Conservation (phyloP, 2,797 vertebrate genomes). For the Taeniopygia guttata region DNA sequence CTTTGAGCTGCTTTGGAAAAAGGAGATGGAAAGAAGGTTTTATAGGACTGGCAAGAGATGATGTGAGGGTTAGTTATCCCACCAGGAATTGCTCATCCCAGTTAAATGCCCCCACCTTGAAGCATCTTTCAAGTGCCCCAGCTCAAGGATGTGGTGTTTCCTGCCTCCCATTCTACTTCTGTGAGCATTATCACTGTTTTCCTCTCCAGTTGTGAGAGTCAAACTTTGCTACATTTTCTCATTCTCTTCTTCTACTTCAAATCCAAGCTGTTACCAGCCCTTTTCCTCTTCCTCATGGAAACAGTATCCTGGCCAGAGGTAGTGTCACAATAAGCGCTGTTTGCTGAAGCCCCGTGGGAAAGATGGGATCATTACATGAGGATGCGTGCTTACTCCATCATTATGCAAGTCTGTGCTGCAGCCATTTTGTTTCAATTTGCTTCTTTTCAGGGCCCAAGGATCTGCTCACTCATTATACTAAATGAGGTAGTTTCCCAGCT, state of each 20-base stretch:
- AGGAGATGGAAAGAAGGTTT: neutral
- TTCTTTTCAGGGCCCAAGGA: conserved; percentile 62
- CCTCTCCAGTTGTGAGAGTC: neutral
- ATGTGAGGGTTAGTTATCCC: neutral
- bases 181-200: neutral
- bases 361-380: conserved; percentile 42
- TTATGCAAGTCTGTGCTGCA: conserved; percentile 50
- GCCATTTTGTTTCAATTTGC: conserved; percentile 67
- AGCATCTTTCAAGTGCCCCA: neutral
- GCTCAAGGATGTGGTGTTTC: neutral
- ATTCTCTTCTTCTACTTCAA: neutral
- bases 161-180: neutral
- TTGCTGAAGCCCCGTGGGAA: conserved; percentile 19
- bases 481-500: conserved; percentile 67
- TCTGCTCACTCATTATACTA: conserved; percentile 66
- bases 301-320: neutral
- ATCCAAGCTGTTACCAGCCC: neutral
- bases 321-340: neutral
- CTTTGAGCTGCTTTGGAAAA: neutral
- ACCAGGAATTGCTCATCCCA: neutral
- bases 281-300: neutral
- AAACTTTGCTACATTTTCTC: neutral
- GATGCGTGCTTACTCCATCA: conserved; percentile 28
- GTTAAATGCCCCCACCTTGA: neutral
- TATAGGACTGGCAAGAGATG: neutral